Percentiles rank a stretch among this genome's conserved stretches.
phyloP scores from a whole-genome alignment of 2,888 invertebrate genomes.

The Nephrotoma appendiculata region DNA sequence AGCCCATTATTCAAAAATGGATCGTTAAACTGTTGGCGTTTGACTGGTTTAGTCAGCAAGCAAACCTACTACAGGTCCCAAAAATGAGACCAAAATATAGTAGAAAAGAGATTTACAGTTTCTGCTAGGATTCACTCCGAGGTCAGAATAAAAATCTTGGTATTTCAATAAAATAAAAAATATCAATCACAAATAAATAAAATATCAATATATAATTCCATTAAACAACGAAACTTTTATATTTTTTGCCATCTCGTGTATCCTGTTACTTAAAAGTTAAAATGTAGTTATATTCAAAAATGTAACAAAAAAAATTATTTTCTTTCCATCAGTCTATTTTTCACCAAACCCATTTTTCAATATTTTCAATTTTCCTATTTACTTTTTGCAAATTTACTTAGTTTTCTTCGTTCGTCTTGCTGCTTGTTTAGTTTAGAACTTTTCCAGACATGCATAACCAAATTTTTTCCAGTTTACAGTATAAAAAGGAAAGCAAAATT shows the following conservation, averaged over 20 bases:
- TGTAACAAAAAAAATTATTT: neutral
- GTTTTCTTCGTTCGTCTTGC: neutral
- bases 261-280: neutral
- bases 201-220: neutral
- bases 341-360: neutral
- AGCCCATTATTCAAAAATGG: too few relatives aligned
- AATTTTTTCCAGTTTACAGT: neutral
- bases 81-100: too few relatives aligned
- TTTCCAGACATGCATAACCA: neutral
- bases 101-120: too few relatives aligned
- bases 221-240: neutral
- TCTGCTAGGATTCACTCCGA: neutral
- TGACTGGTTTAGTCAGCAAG: too few relatives aligned
- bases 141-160: neutral
- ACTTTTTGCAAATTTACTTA: neutral
- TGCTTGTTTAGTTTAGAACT: neutral
- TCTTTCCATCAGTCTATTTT: neutral
- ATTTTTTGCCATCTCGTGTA: neutral
- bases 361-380: neutral
- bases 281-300: neutral
- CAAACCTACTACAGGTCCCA: too few relatives aligned
- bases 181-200: neutral
- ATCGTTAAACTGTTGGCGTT: too few relatives aligned
- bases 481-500: neutral
- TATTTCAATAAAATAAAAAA: neutral